These are phyloP conservation scores for Exocentrus adspersus DNA, from an alignment of 2,888 invertebrate genomes.

Conservation along the genomic window DNA sequence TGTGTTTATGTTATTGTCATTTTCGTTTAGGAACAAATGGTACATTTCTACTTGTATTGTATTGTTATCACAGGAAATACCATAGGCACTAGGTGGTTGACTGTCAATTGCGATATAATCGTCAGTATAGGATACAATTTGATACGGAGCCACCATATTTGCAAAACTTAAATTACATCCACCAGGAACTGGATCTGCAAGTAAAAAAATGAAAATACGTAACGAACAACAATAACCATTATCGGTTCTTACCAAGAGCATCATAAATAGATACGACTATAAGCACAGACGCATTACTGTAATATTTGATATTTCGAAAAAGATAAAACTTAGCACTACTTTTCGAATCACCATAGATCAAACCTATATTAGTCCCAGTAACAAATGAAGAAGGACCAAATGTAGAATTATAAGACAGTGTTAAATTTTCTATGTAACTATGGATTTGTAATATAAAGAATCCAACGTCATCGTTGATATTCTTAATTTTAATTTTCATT, in stretches of 20 bases:
- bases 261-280: slow-evolving; percentile 45
- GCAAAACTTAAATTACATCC: slow-evolving; percentile 80
- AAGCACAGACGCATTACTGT: slow-evolving; percentile 32
- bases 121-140: slow-evolving; percentile 62
- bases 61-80: slow-evolving; percentile 58
- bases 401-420: slow-evolving; percentile 63
- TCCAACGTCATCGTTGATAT: slow-evolving; percentile 63
- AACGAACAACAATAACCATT: neutral
- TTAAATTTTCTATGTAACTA: slow-evolving; percentile 68
- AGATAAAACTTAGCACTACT: slow-evolving; percentile 38
- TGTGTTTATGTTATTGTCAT: slow-evolving; percentile 65
- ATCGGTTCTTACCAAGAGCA: slow-evolving; percentile 40
- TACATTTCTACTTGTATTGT: slow-evolving; percentile 68
- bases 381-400: slow-evolving; percentile 58
- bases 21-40: slow-evolving; percentile 70
- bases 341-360: slow-evolving; percentile 55
- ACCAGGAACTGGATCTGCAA: slow-evolving; percentile 79
- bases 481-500: slow-evolving; percentile 57
- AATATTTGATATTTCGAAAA: slow-evolving; percentile 29
- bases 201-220: slow-evolving; percentile 38
- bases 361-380: slow-evolving; percentile 72
- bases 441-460: slow-evolving; percentile 76
- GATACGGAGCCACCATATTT: slow-evolving; percentile 70
- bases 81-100: slow-evolving; percentile 64
- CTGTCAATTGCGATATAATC: slow-evolving; percentile 67